Conservation (phyloP, 2,113 vertebrate species). For the Oceanites oceanicus region DNA sequence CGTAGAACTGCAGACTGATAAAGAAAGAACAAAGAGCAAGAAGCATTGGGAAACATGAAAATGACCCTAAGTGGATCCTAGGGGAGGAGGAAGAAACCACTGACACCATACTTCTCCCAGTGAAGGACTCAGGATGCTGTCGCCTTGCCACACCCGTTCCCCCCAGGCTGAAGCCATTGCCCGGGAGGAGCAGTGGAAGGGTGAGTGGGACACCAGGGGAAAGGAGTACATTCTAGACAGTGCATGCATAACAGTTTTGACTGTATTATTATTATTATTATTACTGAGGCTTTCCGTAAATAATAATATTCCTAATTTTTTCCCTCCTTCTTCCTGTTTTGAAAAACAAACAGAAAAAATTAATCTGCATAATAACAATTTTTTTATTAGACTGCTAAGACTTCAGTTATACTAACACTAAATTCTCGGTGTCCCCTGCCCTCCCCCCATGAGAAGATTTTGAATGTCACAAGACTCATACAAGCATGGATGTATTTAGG, state of each 20-base stretch:
- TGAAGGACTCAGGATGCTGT: neutral
- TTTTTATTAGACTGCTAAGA: neutral
- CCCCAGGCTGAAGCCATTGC: neutral
- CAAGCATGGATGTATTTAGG: neutral
- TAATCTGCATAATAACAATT: neutral
- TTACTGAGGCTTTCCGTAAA: neutral
- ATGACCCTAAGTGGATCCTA: neutral
- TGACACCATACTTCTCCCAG: too few relatives aligned
- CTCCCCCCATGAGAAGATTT: neutral
- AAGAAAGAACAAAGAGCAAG: neutral
- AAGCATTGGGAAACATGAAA: neutral
- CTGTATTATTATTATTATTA: neutral
- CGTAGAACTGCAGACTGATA: neutral
- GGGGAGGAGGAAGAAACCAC: neutral
- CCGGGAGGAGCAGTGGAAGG: neutral
- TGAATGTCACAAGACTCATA: neutral
- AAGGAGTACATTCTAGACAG: neutral
- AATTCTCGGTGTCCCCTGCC: neutral
- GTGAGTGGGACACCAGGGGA: neutral
- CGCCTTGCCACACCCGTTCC: accelerated
- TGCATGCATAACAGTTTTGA: neutral
- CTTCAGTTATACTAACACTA: neutral
- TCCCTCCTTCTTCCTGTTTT: neutral
- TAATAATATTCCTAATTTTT: neutral
- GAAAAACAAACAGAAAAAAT: neutral